Conservation (phyloP, 2,113 vertebrate species). For the Panthera uncia region DNA sequence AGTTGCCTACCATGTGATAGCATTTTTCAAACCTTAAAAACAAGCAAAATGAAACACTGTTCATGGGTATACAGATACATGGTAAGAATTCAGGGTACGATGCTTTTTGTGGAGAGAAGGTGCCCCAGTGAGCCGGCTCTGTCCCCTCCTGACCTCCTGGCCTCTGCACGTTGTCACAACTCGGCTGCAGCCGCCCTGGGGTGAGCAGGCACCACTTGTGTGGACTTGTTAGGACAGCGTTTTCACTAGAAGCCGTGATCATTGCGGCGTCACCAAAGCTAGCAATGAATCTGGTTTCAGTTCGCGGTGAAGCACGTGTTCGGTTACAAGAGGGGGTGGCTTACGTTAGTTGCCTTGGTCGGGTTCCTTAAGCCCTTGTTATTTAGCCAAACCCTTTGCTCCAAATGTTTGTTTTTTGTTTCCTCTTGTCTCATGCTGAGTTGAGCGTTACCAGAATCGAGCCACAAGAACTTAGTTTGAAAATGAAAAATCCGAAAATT, state of each 20-base stretch:
- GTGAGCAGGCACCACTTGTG: rapidly evolving
- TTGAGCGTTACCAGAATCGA: not conserved
- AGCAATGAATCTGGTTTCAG: not conserved
- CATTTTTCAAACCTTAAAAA: not conserved
- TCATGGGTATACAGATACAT: not conserved
- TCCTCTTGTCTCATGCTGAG: not conserved
- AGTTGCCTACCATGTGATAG: rapidly evolving
- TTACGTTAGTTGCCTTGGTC: not conserved
- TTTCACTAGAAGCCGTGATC: rapidly evolving
- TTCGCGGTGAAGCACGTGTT: not conserved
- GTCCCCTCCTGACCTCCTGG: not conserved
- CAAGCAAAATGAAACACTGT: not conserved
- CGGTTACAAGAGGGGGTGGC: not conserved
- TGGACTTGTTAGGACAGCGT: rapidly evolving
- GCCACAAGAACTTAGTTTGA: not conserved
- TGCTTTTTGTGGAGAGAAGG: not conserved
- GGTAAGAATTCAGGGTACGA: not conserved
- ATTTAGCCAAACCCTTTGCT: not conserved
- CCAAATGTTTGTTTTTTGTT: not conserved
- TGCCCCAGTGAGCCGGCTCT: rapidly evolving
- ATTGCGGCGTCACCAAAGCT: rapidly evolving
- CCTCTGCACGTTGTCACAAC: not conserved
- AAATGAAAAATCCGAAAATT: not conserved
- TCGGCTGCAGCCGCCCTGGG: rapidly evolving
- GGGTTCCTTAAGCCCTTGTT: not conserved